phyloP scores from a whole-genome alignment of 64 coral and sea anemone genomes.

The Catalaphyllia jardinei region DNA sequence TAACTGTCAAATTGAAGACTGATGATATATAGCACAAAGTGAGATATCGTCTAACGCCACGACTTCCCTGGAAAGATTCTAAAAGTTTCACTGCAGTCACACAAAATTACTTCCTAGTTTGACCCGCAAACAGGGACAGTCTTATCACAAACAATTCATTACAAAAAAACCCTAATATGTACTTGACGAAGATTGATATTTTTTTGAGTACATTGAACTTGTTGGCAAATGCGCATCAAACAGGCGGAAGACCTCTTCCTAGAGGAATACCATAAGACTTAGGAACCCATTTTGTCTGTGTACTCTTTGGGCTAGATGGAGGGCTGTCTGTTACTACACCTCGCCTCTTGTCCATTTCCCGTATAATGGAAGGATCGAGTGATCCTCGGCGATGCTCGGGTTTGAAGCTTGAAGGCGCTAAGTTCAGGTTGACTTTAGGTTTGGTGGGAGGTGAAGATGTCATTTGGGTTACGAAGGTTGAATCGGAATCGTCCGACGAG shows the following conservation, averaged over 20 bases:
- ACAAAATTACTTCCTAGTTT: too few species aligned
- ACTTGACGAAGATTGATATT: too few species aligned
- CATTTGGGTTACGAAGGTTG: conserved; percentile 69
- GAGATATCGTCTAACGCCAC: too few species aligned
- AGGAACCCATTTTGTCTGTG: conserved; percentile 82
- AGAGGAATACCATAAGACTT: conserved; percentile 40
- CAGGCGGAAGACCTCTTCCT: conserved; percentile 42
- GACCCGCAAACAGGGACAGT: too few species aligned
- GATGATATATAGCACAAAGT: too few species aligned
- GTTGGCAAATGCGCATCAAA: not conserved
- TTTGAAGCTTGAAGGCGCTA: conserved; percentile 64
- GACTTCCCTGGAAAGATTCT: too few species aligned
- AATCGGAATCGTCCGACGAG: conserved; percentile 33
- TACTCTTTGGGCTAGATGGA: conserved; percentile 2
- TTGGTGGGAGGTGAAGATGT: conserved; percentile 43
- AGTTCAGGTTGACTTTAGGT: conserved; percentile 9
- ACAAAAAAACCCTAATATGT: too few species aligned
- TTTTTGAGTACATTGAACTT: too few species aligned
- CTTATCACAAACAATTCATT: too few species aligned
- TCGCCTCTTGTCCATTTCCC: conserved; percentile 28
- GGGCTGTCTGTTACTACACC: conserved; percentile 5
- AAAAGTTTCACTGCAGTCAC: too few species aligned
- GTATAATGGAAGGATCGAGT: conserved; percentile 62
- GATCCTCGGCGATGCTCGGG: conserved; percentile 72
- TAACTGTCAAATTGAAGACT: too few species aligned